Percentiles rank a stretch among this genome's conserved stretches.
Conservation (phyloP, 2,888 invertebrate species). For the Melinaea menophilus region DNA sequence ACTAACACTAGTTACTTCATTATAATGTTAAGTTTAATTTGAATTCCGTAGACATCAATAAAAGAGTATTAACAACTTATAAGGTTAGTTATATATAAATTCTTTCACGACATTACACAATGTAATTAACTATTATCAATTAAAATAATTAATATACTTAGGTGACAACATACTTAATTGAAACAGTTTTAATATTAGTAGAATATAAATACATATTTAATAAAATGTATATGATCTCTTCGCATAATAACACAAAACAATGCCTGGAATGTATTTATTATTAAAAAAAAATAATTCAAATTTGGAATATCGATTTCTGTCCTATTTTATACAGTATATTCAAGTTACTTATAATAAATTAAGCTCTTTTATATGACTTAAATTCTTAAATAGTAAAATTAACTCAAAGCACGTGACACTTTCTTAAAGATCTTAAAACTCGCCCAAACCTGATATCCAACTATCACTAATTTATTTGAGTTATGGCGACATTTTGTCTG, state of each 20-base stretch:
- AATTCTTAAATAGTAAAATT: too few relatives aligned
- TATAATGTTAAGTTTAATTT: too few relatives aligned
- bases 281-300: not conserved
- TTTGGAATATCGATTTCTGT: not conserved
- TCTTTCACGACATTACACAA: constrained; percentile 41
- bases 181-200: too few relatives aligned
- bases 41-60: constrained; percentile 6
- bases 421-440: not conserved
- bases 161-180: constrained; percentile 23
- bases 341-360: not conserved
- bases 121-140: constrained; percentile 38
- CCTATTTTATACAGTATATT: not conserved
- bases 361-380: not conserved
- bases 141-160: constrained; percentile 37
- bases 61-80: constrained; percentile 34
- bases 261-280: constrained; percentile 9
- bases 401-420: too few relatives aligned
- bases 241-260: too few relatives aligned
- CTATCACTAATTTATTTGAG: constrained; percentile 5
- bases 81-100: constrained; percentile 44
- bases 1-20: too few relatives aligned
- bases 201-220: too few relatives aligned
- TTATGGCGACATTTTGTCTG: constrained; percentile 7
- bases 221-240: too few relatives aligned
- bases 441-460: not conserved